Base-by-base conservation (phyloP, 2,113 vertebrate genomes). In the Antigone vipio region DNA sequence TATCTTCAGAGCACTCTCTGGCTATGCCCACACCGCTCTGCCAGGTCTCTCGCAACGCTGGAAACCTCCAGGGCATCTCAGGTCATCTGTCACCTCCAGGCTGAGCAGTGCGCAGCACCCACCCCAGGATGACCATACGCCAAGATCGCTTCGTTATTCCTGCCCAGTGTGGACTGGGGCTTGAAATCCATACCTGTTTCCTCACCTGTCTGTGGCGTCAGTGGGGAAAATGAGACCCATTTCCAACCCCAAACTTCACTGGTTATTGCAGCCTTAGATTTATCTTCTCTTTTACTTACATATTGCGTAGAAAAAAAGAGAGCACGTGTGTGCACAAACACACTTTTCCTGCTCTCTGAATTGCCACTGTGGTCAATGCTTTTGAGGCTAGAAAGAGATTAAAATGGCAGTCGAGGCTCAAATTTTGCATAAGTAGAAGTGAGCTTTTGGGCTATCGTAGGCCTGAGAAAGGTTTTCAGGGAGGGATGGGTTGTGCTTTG, bases 241-340 rank as follows among this genome's bases (percentile, higher is more conserved):
- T 86, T 84, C 42, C 44, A 75, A 29, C 10, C 13, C 16, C 19
- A 68, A 6, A 63, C 16, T 9, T 75, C 47, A 52, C 8, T 55
- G 11, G 9, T 47, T 91, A 56, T 11, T 67, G 35, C 21, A 55
- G 4, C 73, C 53, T 84, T 74, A 71, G 21, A 83, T 83, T 73
- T 74, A 45, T 52, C 18, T 63, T 77, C 45, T 83, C 9, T 88
- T 82, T 64, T 58, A 60, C 11, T n/a, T 35, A 52, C 4, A 11
- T 35, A 42, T 44, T 59, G 20, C 5, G 22, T 2, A 67, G 15
- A 6, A 9, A 76, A 69, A 66, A 34, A 67, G 8, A 72, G 10
- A 42, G 15, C 9, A n/a, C 3, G 21, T 2, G 1, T 0, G 0
- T 44, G 11, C 34, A 44, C 14, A 35, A 19, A 38, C 30, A 52